Evolutionary conservation across 2,113 vertebrate species (phyloP).

Genomic region (Agelaius tricolor): DNA sequence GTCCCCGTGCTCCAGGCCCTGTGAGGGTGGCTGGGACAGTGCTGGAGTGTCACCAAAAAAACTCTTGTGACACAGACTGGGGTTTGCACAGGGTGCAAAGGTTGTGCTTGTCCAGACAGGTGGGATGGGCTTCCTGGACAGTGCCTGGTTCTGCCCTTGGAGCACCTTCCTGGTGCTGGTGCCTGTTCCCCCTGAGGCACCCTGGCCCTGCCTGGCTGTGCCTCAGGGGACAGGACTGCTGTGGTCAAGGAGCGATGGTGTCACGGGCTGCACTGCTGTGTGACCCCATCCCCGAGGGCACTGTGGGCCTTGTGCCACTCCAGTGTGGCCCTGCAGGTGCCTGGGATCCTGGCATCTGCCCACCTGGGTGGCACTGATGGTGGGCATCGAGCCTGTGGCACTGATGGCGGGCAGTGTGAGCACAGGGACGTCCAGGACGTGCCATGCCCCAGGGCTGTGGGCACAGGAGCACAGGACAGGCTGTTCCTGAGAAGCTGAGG

Average conservation of each 20-base stretch:
- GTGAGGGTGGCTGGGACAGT: not conserved
- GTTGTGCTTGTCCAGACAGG: not conserved
- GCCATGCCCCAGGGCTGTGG: fast-evolving
- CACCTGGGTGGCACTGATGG: not conserved
- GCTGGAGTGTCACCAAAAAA: not conserved
- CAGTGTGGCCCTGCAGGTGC: not conserved
- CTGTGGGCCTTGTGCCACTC: not conserved
- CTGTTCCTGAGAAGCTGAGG: not conserved
- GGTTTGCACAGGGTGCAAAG: not conserved
- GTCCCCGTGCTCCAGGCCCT: not conserved
- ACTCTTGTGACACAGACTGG: not conserved
- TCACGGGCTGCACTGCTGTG: fast-evolving
- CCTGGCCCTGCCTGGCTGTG: fast-evolving
- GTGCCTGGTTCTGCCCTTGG: not conserved
- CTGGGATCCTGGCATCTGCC: not conserved
- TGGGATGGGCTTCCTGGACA: not conserved
- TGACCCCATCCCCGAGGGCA: not conserved
- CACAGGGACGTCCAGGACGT: not conserved
- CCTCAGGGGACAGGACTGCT: not conserved
- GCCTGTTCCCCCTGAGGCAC: not conserved
- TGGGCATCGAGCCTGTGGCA: not conserved
- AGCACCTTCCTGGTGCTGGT: not conserved
- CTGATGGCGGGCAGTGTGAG: not conserved
- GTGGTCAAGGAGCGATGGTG: not conserved
- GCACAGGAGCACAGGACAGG: not conserved